Base-by-base conservation (phyloP, 2,888 invertebrate species). In the Diarsia rubi region DNA sequence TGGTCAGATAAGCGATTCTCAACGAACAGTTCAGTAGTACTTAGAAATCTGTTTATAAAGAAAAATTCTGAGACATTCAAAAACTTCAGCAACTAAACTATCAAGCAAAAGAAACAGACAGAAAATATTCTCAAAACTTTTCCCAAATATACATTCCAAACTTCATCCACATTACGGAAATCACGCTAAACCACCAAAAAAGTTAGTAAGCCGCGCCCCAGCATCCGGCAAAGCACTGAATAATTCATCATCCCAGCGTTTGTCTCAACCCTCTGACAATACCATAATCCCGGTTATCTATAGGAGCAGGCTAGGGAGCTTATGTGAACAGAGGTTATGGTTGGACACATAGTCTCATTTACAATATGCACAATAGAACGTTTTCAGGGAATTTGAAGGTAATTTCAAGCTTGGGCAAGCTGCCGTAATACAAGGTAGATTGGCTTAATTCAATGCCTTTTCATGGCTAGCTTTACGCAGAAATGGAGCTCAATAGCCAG, bases 251-350 rank as follows among this genome's bases (percentile, higher is more conserved):
- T 67, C 5, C 37, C 69, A 49, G 73, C 70, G 19, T 75, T 69
- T 62, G 68, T 67, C 54, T 75, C 60, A 60, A 49, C 60, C 47
- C 63, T 42, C 47, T 63, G 59, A 79, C 85, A 86, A 88, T 86
- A 88, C 86, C 81, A 77, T 82, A 88, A 86, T 88, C 80, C 65
- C 64, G 6, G 78, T 72, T 84, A 88, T 86, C 88, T 86, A 37
- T 63, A 72, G 66, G 57, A 60, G 73, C 86, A 80, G 69, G 65
- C 73, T 44, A 24, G 68, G 21, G 60, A 24, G 73, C 72, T 73
- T 75, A 66, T 63, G 63, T 54, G 64, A 62, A 73, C 68, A 69
- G 62, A 74, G 66, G 62, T 72, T 67, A 71, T 60, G 66, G 19
- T 57, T 59, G 45, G 62, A 63, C 83, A 52, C 59, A 71, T 67